Percentiles rank a stretch among this genome's conserved stretches.
phyloP scores from a whole-genome alignment of 2,113 vertebrate genomes.

The Progne subis region DNA sequence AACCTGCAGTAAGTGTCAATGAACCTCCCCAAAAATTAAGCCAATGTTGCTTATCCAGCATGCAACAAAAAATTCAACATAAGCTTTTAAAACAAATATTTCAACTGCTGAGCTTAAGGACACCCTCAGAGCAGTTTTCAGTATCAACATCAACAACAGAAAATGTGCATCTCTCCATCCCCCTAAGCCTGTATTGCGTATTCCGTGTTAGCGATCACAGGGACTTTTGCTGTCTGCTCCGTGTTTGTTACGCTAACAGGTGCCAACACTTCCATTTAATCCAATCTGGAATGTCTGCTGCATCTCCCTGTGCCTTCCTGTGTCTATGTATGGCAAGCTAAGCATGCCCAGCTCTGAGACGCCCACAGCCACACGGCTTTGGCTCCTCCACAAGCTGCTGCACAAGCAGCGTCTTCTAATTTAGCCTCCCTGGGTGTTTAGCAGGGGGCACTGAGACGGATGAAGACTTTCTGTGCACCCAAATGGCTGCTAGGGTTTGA shows the following conservation, averaged over 20 bases:
- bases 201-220: background rate
- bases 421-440: background rate
- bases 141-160: background rate
- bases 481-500: background rate
- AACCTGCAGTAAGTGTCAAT: background rate
- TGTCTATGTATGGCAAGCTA: background rate
- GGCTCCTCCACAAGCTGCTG: background rate
- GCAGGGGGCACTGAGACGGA: background rate
- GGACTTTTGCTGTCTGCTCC: background rate
- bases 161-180: background rate
- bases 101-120: background rate
- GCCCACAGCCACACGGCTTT: background rate
- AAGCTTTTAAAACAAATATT: background rate
- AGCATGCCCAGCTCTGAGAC: background rate
- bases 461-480: background rate
- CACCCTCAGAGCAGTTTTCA: background rate
- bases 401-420: background rate
- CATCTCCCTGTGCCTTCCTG: background rate
- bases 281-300: slow-evolving; percentile 32
- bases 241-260: slow-evolving; percentile 13
- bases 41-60: background rate
- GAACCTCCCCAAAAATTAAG: background rate
- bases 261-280: slow-evolving; percentile 39
- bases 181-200: background rate
- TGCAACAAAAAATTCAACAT: background rate